Conservation (phyloP, 2,888 invertebrate species). For the Cyclophora albipunctata region DNA sequence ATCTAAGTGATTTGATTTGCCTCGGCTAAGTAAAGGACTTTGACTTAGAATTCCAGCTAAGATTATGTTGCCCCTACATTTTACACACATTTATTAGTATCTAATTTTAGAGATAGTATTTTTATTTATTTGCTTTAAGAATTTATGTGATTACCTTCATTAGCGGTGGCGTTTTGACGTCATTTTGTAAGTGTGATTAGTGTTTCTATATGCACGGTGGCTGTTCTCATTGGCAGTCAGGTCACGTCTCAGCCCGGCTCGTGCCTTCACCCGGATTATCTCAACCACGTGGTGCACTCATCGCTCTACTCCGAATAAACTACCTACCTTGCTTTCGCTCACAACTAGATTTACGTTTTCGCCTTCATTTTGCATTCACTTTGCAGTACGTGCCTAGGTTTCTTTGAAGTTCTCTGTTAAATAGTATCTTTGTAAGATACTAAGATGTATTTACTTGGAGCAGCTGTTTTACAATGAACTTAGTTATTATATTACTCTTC, state of each 20-base stretch:
- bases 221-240: slow-evolving; percentile 36
- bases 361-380: slow-evolving; percentile 11
- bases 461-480: background rate
- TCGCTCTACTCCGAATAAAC: slow-evolving; percentile 7
- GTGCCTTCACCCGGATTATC: slow-evolving; percentile 22
- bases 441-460: slow-evolving; percentile 17
- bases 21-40: too few species aligned
- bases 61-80: too few species aligned
- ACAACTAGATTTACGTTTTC: slow-evolving; percentile 10
- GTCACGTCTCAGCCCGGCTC: slow-evolving; percentile 47
- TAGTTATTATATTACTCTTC: too few species aligned
- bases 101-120: too few species aligned
- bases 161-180: too few species aligned
- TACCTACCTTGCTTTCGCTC: slow-evolving; percentile 10
- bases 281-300: slow-evolving; percentile 11
- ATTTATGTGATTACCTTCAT: too few species aligned
- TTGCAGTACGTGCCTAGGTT: slow-evolving; percentile 1
- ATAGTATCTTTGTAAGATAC: slow-evolving; percentile 2
- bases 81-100: too few species aligned
- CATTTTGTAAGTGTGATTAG: slow-evolving; percentile 29
- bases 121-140: too few species aligned
- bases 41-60: too few species aligned
- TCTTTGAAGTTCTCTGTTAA: background rate
- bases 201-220: slow-evolving; percentile 41
- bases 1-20: too few species aligned